Conservation (phyloP, 30 jellyfish, hydroid and myxozoan species). For the Aurelia coerulea region DNA sequence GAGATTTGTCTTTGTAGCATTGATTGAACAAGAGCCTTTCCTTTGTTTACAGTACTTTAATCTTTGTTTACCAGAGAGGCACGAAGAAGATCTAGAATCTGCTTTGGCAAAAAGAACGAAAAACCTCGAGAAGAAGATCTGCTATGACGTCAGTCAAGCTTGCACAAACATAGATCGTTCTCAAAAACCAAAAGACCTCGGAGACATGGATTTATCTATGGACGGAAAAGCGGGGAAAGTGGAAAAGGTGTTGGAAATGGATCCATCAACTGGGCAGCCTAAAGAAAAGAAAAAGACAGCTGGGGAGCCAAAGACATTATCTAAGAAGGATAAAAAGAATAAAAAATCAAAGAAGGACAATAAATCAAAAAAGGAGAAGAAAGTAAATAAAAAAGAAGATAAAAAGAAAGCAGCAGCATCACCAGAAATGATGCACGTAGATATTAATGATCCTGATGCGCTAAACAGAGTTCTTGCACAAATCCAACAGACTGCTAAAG, state of each 20-base stretch:
- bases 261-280: conserved; percentile 64
- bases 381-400: conserved; percentile 20
- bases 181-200: conserved; percentile 56
- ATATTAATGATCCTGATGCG: conserved; percentile 83
- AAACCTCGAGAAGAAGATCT: conserved; percentile 58
- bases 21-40: too few species aligned
- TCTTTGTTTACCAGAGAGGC: conserved; percentile 67
- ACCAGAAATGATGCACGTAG: conserved; percentile 60
- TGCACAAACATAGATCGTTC: conserved; percentile 77
- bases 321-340: conserved; percentile 61
- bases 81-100: conserved; percentile 88
- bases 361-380: conserved; percentile 19
- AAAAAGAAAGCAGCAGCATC: conserved; percentile 37
- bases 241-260: conserved; percentile 34
- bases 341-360: conserved; percentile 35
- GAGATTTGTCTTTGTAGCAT: too few species aligned
- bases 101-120: conserved; percentile 52
- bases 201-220: conserved; percentile 74
- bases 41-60: neutral
- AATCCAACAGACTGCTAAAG: conserved; percentile 64
- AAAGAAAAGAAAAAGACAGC: conserved; percentile 3
- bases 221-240: conserved; percentile 64
- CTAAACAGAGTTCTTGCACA: conserved; percentile 80
- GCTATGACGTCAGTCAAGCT: conserved; percentile 72
- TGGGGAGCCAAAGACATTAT: conserved; percentile 64